Percentiles rank a stretch among this genome's conserved stretches.
These are phyloP conservation scores for Perizoma flavofasciatum DNA, from an alignment of 2,888 invertebrate species.

Conservation along the genomic window DNA sequence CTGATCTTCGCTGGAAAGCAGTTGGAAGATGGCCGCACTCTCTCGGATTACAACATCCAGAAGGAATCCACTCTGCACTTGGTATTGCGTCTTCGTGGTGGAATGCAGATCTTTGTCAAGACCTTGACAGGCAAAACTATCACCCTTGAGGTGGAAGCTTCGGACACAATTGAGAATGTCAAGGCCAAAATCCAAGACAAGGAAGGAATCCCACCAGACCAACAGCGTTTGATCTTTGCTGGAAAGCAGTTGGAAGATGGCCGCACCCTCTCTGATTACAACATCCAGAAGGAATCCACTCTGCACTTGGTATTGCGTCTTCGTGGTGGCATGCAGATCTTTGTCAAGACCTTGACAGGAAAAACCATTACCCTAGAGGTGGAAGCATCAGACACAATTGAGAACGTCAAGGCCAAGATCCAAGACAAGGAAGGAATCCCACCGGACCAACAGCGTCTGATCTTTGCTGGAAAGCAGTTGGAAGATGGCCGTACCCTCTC, in stretches of 20 bases:
- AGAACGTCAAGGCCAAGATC: slow-evolving; percentile 71
- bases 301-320: slow-evolving; percentile 62
- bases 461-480: slow-evolving; percentile 64
- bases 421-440: slow-evolving; percentile 70
- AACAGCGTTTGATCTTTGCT: slow-evolving; percentile 63
- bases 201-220: slow-evolving; percentile 67
- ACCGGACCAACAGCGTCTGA: slow-evolving; percentile 66
- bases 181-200: slow-evolving; percentile 70
- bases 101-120: slow-evolving; percentile 69
- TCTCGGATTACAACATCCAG: slow-evolving; percentile 71
- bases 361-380: slow-evolving; percentile 66
- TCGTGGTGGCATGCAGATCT: slow-evolving; percentile 68
- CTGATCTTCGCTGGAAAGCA: slow-evolving; percentile 71
- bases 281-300: slow-evolving; percentile 66
- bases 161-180: slow-evolving; percentile 66
- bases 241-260: slow-evolving; percentile 67
- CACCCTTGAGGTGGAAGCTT: slow-evolving; percentile 62
- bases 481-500: slow-evolving; percentile 65
- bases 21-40: slow-evolving; percentile 67
- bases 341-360: slow-evolving; percentile 63
- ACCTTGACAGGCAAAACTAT: slow-evolving; percentile 65
- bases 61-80: slow-evolving; percentile 70
- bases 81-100: slow-evolving; percentile 65
- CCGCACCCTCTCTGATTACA: slow-evolving; percentile 63
- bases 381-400: slow-evolving; percentile 67